A percentile compares a stretch with the other conserved stretches of the same genome.
Evolutionary conservation across 2,888 invertebrate species (phyloP).

Genomic region (Brachypalpus laphriformis): DNA sequence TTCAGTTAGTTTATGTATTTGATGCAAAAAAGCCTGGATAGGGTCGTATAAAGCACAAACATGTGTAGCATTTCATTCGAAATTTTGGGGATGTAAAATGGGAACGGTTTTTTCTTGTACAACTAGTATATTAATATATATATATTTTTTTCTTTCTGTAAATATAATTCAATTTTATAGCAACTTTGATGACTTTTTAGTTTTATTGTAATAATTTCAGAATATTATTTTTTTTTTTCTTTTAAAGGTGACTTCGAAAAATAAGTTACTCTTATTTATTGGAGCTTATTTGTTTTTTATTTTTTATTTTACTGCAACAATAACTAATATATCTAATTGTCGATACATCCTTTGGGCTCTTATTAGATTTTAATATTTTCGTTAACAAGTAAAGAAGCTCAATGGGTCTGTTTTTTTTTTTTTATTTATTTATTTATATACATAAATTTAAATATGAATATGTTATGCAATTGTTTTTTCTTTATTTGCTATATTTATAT

Average conservation of each 20-base stretch:
- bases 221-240: slow-evolving; percentile 24
- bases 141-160: slow-evolving; percentile 12
- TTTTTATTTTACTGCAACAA: slow-evolving; percentile 32
- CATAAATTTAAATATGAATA: slow-evolving; percentile 42
- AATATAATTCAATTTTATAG: slow-evolving; percentile 37
- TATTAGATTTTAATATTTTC: slow-evolving; percentile 13
- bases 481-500: slow-evolving; percentile 25
- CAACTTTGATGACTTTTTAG: slow-evolving; percentile 38
- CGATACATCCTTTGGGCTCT: slow-evolving; percentile 6
- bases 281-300: slow-evolving; percentile 20
- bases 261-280: slow-evolving; percentile 42
- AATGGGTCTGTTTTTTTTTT: slow-evolving; percentile 30
- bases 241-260: slow-evolving; percentile 61
- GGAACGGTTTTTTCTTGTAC: background rate
- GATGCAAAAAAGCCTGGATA: slow-evolving; percentile 18
- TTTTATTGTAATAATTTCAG: slow-evolving; percentile 17
- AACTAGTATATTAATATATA: background rate
- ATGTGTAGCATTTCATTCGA: background rate
- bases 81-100: background rate
- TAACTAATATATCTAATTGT: slow-evolving; percentile 38
- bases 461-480: slow-evolving; percentile 8
- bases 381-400: slow-evolving; percentile 65
- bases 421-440: slow-evolving; percentile 15
- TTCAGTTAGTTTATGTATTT: background rate
- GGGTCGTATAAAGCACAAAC: slow-evolving; percentile 3